Evolutionary conservation across 2,888 invertebrate species (phyloP), one percentile per base, ranked within the genome.

Genomic region (Ormyrus rosae): DNA sequence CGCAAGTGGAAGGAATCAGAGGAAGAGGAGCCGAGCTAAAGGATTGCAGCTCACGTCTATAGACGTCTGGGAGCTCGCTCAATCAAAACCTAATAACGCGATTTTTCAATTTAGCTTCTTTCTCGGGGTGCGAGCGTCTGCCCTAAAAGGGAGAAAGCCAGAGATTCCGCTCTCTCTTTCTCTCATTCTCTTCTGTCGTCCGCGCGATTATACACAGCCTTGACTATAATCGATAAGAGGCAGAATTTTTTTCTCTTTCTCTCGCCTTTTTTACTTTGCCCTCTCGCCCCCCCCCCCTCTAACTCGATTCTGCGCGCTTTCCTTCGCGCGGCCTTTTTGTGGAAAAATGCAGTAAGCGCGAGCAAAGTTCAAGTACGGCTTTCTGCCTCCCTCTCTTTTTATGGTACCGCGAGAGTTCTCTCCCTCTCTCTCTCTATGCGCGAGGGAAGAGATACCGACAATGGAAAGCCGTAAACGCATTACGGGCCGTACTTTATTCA

Each of bases 171-270:
- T 19, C 19, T 19, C 19, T 19, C 1, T 19, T 2, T 19, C 19
- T 1, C 19, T 19, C 56, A 72, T 55, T 71, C 48, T 68, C 51
- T 11, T 10, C 13, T 50, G n/a, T 51, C n/a, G 10, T 55, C 11
- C 11, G 53, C 19, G 51, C 65, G 65, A 81, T 81, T 74, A 78
- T 78, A 74, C 69, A 19, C 61, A 60, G 70, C 73, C 78, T 69
- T 73, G 74, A 78, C 77, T 74, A 64, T 70, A 81, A 81, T 81
- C 81, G 67, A 78, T 81, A 74, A 73, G 58, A 73, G 72, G 71
- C 65, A 50, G n/a, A 68, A 63, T 78, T 60, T 50, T 19, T 19
- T 19, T 78, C 53, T 67, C 65, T 60, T 50, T 10, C 45, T 19
- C 56, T 11, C 55, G 48, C 4, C 19, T 51, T 34, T 46, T 64